phyloP scores from a whole-genome alignment of 2,888 invertebrate species.

The Mimachlamys varia region DNA sequence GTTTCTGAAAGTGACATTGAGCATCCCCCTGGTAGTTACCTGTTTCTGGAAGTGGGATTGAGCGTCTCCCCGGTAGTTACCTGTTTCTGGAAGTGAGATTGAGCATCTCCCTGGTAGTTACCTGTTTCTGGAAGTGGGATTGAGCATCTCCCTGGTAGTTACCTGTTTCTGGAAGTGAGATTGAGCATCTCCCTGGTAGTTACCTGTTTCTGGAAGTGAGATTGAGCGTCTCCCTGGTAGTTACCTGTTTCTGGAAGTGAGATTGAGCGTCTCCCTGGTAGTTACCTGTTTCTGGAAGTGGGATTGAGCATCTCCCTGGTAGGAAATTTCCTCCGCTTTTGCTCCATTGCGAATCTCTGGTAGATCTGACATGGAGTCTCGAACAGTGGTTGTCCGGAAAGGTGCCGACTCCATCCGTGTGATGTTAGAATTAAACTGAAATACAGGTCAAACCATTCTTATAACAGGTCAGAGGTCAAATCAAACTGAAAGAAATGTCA shows the following conservation, averaged over 20 bases:
- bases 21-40: slow-evolving; percentile 89
- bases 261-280: slow-evolving; percentile 88
- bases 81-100: slow-evolving; percentile 90
- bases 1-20: slow-evolving; percentile 89
- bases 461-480: background rate
- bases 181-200: slow-evolving; percentile 87
- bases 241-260: slow-evolving; percentile 91
- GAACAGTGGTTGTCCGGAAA: slow-evolving; percentile 89
- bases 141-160: slow-evolving; percentile 88
- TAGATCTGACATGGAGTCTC: slow-evolving; percentile 92
- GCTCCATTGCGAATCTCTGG: slow-evolving; percentile 90
- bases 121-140: slow-evolving; percentile 90
- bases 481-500: background rate
- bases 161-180: slow-evolving; percentile 91
- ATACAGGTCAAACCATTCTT: slow-evolving; percentile 44
- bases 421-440: slow-evolving; percentile 81
- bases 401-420: slow-evolving; percentile 88
- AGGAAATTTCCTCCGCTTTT: slow-evolving; percentile 87
- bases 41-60: slow-evolving; percentile 90
- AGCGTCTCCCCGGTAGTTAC: slow-evolving; percentile 88
- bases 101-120: slow-evolving; percentile 88
- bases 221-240: slow-evolving; percentile 88
- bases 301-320: slow-evolving; percentile 87
- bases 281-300: slow-evolving; percentile 87
- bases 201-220: slow-evolving; percentile 91